Evolutionary conservation across 2,113 vertebrate genomes (phyloP).

Genomic region (Pedetes capensis): DNA sequence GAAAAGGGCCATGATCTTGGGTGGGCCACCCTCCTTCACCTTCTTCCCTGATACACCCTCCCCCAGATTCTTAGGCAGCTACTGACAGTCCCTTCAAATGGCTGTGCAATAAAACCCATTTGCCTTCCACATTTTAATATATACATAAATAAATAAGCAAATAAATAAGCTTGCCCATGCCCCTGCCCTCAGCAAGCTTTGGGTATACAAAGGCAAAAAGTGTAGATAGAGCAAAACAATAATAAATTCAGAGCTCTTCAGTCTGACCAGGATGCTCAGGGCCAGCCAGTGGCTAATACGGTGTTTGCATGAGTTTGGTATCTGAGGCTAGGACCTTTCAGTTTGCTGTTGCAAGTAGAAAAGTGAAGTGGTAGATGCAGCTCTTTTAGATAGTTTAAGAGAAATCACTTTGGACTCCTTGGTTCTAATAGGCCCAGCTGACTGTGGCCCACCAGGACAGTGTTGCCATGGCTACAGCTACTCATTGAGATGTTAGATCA

Average conservation of each 20-base stretch:
- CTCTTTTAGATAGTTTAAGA: neutral
- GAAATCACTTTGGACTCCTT: neutral
- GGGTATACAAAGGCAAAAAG: neutral
- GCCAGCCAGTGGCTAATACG: neutral
- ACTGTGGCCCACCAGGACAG: neutral
- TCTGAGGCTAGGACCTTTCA: neutral
- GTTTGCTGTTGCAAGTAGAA: neutral
- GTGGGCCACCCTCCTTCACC: neutral
- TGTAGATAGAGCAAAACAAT: neutral
- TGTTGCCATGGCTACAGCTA: neutral
- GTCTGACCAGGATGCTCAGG: neutral
- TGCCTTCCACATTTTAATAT: neutral
- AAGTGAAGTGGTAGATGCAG: neutral
- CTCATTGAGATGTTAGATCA: neutral
- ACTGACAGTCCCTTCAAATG: neutral
- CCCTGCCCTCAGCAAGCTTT: neutral
- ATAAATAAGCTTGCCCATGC: neutral
- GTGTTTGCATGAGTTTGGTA: neutral
- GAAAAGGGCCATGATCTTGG: neutral
- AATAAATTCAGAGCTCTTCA: neutral
- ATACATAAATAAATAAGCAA: neutral
- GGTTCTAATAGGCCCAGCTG: neutral
- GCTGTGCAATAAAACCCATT: neutral
- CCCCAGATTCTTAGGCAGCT: neutral
- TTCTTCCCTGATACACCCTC: neutral